Conservation (phyloP, 2,113 vertebrate species). For the Brachyhypopomus occidentalis region DNA sequence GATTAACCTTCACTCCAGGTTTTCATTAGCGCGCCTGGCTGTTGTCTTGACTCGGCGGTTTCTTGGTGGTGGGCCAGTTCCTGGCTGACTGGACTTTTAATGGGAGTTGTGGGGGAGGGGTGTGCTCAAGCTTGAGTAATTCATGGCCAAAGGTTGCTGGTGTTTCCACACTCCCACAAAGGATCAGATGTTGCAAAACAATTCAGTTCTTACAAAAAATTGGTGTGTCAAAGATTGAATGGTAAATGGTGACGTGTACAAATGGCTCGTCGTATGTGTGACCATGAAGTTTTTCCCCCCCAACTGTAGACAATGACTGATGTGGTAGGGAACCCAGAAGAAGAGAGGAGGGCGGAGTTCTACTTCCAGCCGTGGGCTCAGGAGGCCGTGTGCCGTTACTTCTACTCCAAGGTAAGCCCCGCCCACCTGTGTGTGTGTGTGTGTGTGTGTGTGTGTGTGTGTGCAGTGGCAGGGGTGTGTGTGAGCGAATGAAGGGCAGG, state of each 20-base stretch:
- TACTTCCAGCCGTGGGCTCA: constrained; percentile 99
- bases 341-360: constrained; percentile 95
- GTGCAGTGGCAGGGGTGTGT: too few species aligned
- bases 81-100: constrained; percentile 48
- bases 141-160: not conserved
- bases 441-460: too few species aligned
- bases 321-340: constrained; percentile 96
- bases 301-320: constrained; percentile 92
- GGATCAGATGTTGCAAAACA: too few species aligned
- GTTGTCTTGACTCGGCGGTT: constrained; percentile 42
- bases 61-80: constrained; percentile 31
- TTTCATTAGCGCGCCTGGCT: constrained; percentile 42
- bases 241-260: too few species aligned
- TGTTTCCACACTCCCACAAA: not conserved
- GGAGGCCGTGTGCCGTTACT: constrained; percentile 96
- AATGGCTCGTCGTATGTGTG: too few species aligned
- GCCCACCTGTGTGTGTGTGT: too few species aligned
- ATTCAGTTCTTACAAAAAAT: too few species aligned
- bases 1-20: constrained; percentile 6
- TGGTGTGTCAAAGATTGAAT: too few species aligned
- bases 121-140: not conserved
- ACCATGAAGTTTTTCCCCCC: not conserved
- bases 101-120: not conserved
- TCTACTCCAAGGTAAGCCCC: constrained; percentile 93
- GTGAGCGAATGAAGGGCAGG: too few species aligned